phyloP scores from a whole-genome alignment of 2,113 vertebrate species.

The Galbula dea region DNA sequence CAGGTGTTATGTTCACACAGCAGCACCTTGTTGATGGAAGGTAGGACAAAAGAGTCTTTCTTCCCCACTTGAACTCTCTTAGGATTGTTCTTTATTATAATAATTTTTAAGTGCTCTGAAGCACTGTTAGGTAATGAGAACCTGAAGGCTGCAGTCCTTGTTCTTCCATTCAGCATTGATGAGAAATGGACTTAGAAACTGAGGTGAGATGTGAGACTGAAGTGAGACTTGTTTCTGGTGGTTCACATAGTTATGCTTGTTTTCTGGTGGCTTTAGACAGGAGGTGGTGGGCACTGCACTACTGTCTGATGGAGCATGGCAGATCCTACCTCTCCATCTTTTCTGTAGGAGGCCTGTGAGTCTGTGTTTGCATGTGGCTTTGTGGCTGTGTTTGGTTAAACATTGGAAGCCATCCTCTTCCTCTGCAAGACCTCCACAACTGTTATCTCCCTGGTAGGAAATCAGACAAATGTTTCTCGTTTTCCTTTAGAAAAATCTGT shows the following conservation, averaged over 20 bases:
- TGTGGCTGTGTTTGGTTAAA: not conserved
- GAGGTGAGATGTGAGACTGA: not conserved
- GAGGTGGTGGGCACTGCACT: not conserved
- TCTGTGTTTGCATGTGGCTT: not conserved
- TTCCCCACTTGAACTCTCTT: not conserved
- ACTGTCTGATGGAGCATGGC: accelerated
- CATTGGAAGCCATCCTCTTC: not conserved
- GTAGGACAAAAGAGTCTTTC: not conserved
- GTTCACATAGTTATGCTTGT: not conserved
- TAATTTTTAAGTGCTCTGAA: not conserved
- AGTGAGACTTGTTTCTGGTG: not conserved
- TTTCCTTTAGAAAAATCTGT: not conserved
- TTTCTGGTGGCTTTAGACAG: not conserved
- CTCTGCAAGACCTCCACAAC: not conserved
- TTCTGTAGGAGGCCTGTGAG: no score
- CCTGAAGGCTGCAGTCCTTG: not conserved
- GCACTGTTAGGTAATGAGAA: not conserved
- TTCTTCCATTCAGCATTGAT: not conserved
- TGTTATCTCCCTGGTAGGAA: not conserved
- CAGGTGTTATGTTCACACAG: not conserved
- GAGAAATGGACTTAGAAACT: not conserved
- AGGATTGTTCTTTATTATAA: not conserved
- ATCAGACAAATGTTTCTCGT: not conserved
- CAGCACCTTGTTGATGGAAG: not conserved
- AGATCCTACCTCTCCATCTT: not conserved